A percentile compares a stretch with the other conserved stretches of the same genome.
phyloP scores from a whole-genome alignment of 2,113 vertebrate species.

The Herpetotheres cachinnans region DNA sequence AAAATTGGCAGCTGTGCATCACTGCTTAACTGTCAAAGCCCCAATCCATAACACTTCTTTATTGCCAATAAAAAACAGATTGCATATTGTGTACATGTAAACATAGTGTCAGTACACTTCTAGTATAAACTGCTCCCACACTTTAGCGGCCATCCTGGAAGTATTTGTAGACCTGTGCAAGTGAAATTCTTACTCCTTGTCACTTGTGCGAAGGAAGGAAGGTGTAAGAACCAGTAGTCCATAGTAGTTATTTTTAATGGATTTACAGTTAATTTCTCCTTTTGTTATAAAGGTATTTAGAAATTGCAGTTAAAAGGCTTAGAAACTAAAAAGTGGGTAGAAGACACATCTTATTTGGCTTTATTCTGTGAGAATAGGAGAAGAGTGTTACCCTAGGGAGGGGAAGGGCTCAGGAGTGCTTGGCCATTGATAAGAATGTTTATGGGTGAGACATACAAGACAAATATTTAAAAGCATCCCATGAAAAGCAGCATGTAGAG shows the following conservation, averaged over 20 bases:
- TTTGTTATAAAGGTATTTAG: background rate
- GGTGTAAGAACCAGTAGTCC: background rate
- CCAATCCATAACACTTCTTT: background rate
- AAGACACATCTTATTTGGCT: background rate
- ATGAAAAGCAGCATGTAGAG: background rate
- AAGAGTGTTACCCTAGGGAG: background rate
- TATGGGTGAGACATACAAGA: background rate
- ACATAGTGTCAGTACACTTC: background rate
- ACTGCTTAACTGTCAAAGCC: background rate
- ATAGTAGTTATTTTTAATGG: background rate
- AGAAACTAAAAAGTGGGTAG: background rate
- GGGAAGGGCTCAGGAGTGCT: background rate
- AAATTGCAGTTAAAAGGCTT: background rate
- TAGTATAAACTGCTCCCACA: background rate
- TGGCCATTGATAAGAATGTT: background rate
- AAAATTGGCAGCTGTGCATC: conserved; percentile 12
- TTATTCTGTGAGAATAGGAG: background rate
- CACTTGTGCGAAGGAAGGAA: background rate
- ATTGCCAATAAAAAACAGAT: conserved; percentile 32
- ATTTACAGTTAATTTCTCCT: background rate
- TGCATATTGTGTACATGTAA: background rate
- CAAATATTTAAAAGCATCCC: background rate
- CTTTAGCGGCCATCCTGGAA: background rate
- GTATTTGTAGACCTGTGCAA: background rate
- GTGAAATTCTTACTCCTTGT: background rate